phyloP scores from a whole-genome alignment of 2,888 invertebrate species.

The Helleia helle region DNA sequence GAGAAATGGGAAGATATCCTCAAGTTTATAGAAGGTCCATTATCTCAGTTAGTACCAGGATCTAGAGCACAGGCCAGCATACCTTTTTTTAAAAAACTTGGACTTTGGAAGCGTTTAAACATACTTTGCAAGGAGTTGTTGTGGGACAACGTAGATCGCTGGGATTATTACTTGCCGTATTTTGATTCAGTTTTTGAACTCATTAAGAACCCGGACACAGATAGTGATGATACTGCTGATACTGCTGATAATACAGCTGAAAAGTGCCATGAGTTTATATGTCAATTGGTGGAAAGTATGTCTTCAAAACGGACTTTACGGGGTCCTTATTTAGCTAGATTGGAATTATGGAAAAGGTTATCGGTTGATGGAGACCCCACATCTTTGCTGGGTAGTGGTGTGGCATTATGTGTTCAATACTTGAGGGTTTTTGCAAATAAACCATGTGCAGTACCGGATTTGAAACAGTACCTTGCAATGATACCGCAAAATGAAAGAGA shows the following conservation, averaged over 20 bases:
- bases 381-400: slow-evolving; percentile 74
- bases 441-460: slow-evolving; percentile 88
- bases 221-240: slow-evolving; percentile 30
- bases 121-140: slow-evolving; percentile 82
- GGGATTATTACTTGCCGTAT: slow-evolving; percentile 84
- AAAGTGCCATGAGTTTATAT: slow-evolving; percentile 60
- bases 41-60: slow-evolving; percentile 79
- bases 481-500: slow-evolving; percentile 77
- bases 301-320: slow-evolving; percentile 70
- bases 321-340: slow-evolving; percentile 88
- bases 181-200: slow-evolving; percentile 80
- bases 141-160: slow-evolving; percentile 80
- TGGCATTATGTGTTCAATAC: slow-evolving; percentile 84
- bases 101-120: slow-evolving; percentile 84
- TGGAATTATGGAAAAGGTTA: slow-evolving; percentile 82
- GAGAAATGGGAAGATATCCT: slow-evolving; percentile 88
- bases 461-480: slow-evolving; percentile 82
- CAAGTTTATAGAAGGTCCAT: slow-evolving; percentile 84
- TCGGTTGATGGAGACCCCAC: slow-evolving; percentile 69
- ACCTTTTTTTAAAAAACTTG: slow-evolving; percentile 80
- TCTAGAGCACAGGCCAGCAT: slow-evolving; percentile 81
- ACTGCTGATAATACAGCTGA: slow-evolving; percentile 54
- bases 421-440: slow-evolving; percentile 88
- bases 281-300: slow-evolving; percentile 66
- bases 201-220: slow-evolving; percentile 43